Percentiles rank a stretch among this genome's conserved stretches.
Conservation (phyloP, 2,888 invertebrate genomes). For the Phasia obesa region DNA sequence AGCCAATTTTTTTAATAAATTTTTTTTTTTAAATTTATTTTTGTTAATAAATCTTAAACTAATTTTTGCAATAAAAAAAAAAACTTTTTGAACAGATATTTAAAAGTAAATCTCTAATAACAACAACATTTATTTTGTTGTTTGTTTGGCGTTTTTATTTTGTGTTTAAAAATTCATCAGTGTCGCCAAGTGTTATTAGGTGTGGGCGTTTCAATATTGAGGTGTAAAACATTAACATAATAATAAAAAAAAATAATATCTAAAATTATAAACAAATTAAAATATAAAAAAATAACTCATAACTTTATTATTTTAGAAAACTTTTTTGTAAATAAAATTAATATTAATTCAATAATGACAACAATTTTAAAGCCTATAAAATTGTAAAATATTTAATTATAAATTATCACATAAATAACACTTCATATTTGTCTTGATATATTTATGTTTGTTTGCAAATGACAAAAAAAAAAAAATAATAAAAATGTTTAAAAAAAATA, state of each 20-base stretch:
- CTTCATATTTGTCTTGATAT: constrained; percentile 1
- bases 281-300: not conserved
- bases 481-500: not conserved
- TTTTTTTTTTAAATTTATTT: not conserved
- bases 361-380: not conserved
- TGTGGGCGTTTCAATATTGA: constrained; percentile 48
- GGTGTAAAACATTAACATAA: not conserved
- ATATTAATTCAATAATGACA: not conserved
- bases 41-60: constrained; percentile 28
- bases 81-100: not conserved
- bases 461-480: not conserved
- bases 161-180: constrained; percentile 31
- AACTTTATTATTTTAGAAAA: constrained; percentile 4
- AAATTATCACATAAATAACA: not conserved
- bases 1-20: too few species aligned
- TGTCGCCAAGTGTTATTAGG: constrained; percentile 48
- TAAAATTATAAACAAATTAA: constrained; percentile 17
- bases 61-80: constrained; percentile 22
- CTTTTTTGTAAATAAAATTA: not conserved
- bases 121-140: not conserved
- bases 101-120: not conserved
- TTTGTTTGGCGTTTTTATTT: too few species aligned
- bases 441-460: not conserved
- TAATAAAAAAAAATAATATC: not conserved
- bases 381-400: not conserved